A percentile compares a stretch with the other conserved stretches of the same genome.
Evolutionary conservation across 2,797 vertebrate species (phyloP).

Genomic region (Craterocephalus amniculus): DNA sequence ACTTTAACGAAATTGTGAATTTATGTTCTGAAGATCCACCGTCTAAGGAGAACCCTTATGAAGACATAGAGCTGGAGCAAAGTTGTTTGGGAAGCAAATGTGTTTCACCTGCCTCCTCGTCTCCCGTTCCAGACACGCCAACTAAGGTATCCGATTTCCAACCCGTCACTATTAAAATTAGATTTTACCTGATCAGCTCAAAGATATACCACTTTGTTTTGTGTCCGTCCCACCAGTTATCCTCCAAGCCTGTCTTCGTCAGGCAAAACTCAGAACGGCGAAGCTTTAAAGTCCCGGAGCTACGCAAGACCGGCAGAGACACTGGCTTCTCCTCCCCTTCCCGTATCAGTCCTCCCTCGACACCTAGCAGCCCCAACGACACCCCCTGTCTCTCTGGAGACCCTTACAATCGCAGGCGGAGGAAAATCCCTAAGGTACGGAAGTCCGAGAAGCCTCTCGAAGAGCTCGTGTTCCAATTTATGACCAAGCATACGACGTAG

Average conservation of each 20-base stretch:
- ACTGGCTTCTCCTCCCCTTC: slow-evolving; percentile 87
- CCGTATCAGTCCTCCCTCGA: slow-evolving; percentile 93
- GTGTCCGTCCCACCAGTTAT: slow-evolving; percentile 60
- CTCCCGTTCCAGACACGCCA: slow-evolving; percentile 86
- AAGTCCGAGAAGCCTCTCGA: slow-evolving; percentile 19
- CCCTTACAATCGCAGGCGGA: slow-evolving; percentile 90
- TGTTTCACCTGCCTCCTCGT: slow-evolving; percentile 85
- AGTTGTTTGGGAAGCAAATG: slow-evolving; percentile 83
- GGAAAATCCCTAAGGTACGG: slow-evolving; percentile 95
- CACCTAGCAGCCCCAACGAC: slow-evolving; percentile 97
- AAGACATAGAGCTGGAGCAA: slow-evolving; percentile 94
- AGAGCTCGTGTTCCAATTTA: slow-evolving; percentile 45
- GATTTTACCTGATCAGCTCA: neutral
- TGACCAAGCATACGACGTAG: slow-evolving; percentile 9
- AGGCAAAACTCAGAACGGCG: slow-evolving; percentile 92
- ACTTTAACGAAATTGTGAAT: neutral
- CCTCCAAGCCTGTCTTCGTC: slow-evolving; percentile 85
- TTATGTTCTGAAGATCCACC: slow-evolving; percentile 84
- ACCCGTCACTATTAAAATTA: neutral
- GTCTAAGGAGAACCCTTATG: slow-evolving; percentile 97
- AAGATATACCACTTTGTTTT: neutral
- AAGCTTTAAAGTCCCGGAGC: slow-evolving; percentile 92
- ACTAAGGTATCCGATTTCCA: slow-evolving; percentile 84
- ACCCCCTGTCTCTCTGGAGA: slow-evolving; percentile 93
- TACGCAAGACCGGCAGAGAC: slow-evolving; percentile 90